These are phyloP conservation scores for Parotocinclus haroldoi DNA, from an alignment of 2,797 vertebrate species.

Conservation along the genomic window DNA sequence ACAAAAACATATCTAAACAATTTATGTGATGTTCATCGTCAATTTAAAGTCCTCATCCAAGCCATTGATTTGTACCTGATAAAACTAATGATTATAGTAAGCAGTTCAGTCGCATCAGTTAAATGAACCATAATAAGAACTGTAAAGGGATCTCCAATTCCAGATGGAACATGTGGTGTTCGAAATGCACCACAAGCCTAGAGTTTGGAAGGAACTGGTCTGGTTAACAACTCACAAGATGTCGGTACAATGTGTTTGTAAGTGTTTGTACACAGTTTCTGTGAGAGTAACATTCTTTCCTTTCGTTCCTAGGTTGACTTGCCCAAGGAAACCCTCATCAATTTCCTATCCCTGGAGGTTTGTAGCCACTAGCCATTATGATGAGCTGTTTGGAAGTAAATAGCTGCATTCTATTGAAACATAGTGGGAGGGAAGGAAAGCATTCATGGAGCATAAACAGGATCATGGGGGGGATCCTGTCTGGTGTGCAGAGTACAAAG, in stretches of 20 bases:
- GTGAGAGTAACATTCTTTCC: slow-evolving; percentile 18
- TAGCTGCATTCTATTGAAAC: slow-evolving; percentile 50
- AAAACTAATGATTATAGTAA: no score
- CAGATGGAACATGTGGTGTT: no score
- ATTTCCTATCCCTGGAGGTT: slow-evolving; percentile 93
- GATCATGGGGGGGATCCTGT: slow-evolving; percentile 59
- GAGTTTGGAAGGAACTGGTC: no score
- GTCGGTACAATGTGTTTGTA: slow-evolving; percentile 18
- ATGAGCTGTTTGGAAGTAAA: slow-evolving; percentile 55
- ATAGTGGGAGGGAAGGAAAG: slow-evolving; percentile 25
- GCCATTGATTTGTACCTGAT: no score
- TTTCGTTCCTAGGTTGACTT: slow-evolving; percentile 84
- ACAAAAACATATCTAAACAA: no score
- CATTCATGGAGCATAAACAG: slow-evolving; percentile 17
- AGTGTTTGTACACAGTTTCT: slow-evolving; percentile 49
- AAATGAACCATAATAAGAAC: no score
- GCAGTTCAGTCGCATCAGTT: no score
- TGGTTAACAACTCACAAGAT: no score
- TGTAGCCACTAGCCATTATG: slow-evolving; percentile 54
- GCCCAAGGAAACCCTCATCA: slow-evolving; percentile 89
- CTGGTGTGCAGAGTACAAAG: slow-evolving; percentile 51
- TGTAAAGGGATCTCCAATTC: no score
- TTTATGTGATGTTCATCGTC: no score
- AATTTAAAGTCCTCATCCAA: no score
- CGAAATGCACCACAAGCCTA: no score